Percentiles rank a stretch among this genome's conserved stretches.
Evolutionary conservation across 2,888 invertebrate species (phyloP).

Genomic region (Tyria jacobaeae): DNA sequence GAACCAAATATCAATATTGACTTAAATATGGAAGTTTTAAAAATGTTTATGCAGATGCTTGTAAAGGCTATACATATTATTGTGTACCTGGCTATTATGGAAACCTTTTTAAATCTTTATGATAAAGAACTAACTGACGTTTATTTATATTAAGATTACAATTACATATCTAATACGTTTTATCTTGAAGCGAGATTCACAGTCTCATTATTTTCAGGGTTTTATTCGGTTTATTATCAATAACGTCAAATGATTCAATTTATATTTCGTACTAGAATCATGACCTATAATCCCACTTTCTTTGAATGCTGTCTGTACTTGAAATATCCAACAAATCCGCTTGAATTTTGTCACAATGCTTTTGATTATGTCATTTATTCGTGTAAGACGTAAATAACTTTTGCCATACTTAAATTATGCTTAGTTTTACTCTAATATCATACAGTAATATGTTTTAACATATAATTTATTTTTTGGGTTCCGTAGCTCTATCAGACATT

Average conservation of each 20-base stretch:
- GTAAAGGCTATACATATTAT: background rate
- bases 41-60: background rate
- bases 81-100: background rate
- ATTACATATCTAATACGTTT: background rate
- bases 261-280: background rate
- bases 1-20: conserved; percentile 1
- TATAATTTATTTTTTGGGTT: too few relatives aligned
- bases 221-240: background rate
- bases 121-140: background rate
- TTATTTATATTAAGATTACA: background rate
- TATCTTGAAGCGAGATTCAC: background rate
- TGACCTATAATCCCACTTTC: background rate
- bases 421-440: too few relatives aligned
- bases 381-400: too few relatives aligned
- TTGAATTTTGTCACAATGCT: background rate
- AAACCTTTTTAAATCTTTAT: background rate
- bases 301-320: background rate
- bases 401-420: too few relatives aligned
- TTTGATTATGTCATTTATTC: too few relatives aligned
- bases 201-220: background rate
- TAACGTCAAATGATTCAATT: background rate
- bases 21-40: background rate
- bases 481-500: too few relatives aligned
- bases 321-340: background rate
- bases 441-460: too few relatives aligned